Conservation (phyloP, 2,113 vertebrate genomes). For the Python bivittatus region DNA sequence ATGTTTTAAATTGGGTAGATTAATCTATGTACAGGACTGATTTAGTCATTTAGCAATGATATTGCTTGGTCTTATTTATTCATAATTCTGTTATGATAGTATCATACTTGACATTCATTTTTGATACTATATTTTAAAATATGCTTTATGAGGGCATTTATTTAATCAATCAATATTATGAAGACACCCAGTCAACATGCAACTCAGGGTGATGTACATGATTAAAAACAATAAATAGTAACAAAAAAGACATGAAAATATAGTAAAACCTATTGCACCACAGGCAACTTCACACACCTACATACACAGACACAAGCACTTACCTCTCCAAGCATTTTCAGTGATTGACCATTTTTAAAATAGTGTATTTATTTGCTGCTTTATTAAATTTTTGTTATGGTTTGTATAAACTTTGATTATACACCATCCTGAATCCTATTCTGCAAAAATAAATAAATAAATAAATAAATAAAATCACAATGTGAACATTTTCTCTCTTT, state of each 20-base stretch:
- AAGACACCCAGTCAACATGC: not conserved
- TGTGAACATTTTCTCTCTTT: too few species aligned
- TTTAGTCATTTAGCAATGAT: too few species aligned
- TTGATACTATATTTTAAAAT: not conserved
- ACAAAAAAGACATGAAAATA: not conserved
- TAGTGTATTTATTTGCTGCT: not conserved
- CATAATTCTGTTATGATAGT: not conserved
- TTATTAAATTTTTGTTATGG: not conserved
- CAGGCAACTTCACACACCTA: not conserved
- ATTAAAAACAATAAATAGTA: not conserved
- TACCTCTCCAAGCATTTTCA: too few species aligned
- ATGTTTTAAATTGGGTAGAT: too few species aligned
- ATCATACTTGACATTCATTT: not conserved
- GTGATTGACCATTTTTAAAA: not conserved
- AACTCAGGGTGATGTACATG: not conserved
- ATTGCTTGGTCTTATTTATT: too few species aligned
- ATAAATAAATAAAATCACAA: too few species aligned
- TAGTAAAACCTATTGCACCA: not conserved
- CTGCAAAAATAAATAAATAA: too few species aligned
- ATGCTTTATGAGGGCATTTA: not conserved
- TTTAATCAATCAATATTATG: not conserved
- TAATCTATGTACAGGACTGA: too few species aligned
- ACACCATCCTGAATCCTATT: not conserved
- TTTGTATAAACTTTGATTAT: not conserved
- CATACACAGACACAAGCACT: too few species aligned